These are phyloP conservation scores for Pseudomyrmex concolor DNA, from an alignment of 1,140 invertebrate species.

Conservation along the genomic window DNA sequence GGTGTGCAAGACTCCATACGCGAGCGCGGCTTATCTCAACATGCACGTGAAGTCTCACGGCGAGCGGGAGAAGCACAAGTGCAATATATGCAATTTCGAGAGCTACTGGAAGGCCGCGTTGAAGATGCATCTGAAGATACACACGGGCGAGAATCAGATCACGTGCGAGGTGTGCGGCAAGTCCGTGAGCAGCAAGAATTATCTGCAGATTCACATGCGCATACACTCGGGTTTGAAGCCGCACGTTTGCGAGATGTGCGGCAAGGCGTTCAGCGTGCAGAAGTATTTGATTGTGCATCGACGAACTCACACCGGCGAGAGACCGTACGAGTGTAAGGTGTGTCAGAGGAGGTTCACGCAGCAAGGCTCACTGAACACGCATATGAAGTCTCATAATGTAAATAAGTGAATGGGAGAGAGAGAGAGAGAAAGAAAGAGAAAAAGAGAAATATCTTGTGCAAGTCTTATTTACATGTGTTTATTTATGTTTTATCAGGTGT, in stretches of 20 bases:
- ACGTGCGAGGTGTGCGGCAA: slow-evolving; percentile 86
- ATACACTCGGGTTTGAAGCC: slow-evolving; percentile 91
- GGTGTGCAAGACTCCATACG: slow-evolving; percentile 87
- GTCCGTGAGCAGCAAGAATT: slow-evolving; percentile 86
- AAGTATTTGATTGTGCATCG: slow-evolving; percentile 88
- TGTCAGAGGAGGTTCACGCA: slow-evolving; percentile 89
- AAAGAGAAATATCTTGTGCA: slow-evolving; percentile 47
- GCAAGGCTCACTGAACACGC: slow-evolving; percentile 79
- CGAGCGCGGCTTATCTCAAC: slow-evolving; percentile 76
- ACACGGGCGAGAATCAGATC: slow-evolving; percentile 85
- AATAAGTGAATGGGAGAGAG: slow-evolving; percentile 2
- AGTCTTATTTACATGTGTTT: no score
- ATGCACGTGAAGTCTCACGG: slow-evolving; percentile 78
- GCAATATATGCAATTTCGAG: slow-evolving; percentile 78
- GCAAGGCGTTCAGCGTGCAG: slow-evolving; percentile 89
- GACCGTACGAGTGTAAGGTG: slow-evolving; percentile 86
- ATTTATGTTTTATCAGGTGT: neutral
- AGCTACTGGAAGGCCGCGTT: slow-evolving; percentile 85
- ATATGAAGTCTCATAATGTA: slow-evolving; percentile 74
- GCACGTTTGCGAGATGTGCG: slow-evolving; percentile 90
- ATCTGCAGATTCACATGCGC: slow-evolving; percentile 84
- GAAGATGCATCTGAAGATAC: slow-evolving; percentile 93
- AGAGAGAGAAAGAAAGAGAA: slow-evolving; percentile 61
- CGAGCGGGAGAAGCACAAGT: slow-evolving; percentile 82
- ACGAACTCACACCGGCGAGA: slow-evolving; percentile 86